Evolutionary conservation across 1,140 invertebrate species (phyloP).

Genomic region (Heliconius melpomene): DNA sequence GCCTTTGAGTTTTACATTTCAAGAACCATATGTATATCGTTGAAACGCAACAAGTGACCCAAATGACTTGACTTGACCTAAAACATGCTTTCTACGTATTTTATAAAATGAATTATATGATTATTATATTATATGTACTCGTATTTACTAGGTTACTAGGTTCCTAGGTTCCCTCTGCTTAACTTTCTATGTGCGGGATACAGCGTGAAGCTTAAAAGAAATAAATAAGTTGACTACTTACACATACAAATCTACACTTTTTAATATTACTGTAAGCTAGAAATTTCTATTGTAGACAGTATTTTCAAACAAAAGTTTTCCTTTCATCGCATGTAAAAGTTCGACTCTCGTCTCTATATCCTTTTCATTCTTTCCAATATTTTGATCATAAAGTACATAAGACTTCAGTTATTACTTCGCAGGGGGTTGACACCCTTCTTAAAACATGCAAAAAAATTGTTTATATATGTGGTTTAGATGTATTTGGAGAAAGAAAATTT

Average conservation of each 20-base stretch:
- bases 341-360: neutral
- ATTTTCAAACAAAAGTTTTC: neutral
- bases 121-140: no score
- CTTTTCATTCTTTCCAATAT: neutral
- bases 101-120: no score
- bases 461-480: no score
- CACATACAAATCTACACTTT: neutral
- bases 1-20: neutral
- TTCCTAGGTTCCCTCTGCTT: no score
- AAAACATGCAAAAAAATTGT: no score
- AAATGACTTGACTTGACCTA: neutral
- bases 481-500: no score
- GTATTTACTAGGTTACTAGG: no score
- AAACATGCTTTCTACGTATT: neutral
- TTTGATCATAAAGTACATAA: neutral
- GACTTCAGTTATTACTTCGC: neutral
- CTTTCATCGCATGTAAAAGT: neutral
- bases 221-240: neutral
- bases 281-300: neutral
- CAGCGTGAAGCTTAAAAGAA: neutral
- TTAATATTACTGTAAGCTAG: neutral
- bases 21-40: neutral
- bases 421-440: no score
- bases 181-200: no score
- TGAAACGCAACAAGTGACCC: neutral